These are phyloP conservation scores for Glyphotaelius pellucidus DNA, from an alignment of 2,888 invertebrate genomes.

Conservation along the genomic window DNA sequence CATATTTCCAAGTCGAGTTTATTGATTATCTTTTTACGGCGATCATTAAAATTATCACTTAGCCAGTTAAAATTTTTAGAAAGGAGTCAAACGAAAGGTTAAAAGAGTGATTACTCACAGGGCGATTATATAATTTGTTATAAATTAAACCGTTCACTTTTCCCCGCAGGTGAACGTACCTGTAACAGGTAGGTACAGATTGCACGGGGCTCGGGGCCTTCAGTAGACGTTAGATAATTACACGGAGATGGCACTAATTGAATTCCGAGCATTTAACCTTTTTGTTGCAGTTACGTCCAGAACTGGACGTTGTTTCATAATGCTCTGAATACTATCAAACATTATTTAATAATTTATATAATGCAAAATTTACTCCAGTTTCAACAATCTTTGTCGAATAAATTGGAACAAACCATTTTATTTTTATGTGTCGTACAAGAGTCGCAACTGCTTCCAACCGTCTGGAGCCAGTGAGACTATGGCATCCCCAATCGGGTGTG, in stretches of 20 bases:
- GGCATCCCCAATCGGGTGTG: background rate
- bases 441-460: too few relatives aligned
- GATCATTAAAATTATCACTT: conserved; percentile 47
- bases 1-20: conserved; percentile 36
- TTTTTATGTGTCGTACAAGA: too few relatives aligned
- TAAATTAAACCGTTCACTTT: conserved; percentile 48
- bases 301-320: background rate
- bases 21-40: conserved; percentile 42
- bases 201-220: background rate
- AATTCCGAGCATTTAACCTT: background rate
- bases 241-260: background rate
- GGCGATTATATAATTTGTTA: conserved; percentile 32
- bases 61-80: conserved; percentile 42
- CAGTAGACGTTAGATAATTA: background rate
- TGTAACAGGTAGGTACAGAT: background rate
- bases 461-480: background rate
- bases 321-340: background rate
- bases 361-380: too few relatives aligned
- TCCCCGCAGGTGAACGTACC: background rate
- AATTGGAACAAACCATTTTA: too few relatives aligned
- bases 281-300: background rate
- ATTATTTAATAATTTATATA: background rate
- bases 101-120: conserved; percentile 27
- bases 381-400: too few relatives aligned
- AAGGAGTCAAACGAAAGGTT: conserved; percentile 46